These are phyloP conservation scores for Leptinotarsa haldemani DNA, from an alignment of 2,888 invertebrate genomes.

Conservation along the genomic window DNA sequence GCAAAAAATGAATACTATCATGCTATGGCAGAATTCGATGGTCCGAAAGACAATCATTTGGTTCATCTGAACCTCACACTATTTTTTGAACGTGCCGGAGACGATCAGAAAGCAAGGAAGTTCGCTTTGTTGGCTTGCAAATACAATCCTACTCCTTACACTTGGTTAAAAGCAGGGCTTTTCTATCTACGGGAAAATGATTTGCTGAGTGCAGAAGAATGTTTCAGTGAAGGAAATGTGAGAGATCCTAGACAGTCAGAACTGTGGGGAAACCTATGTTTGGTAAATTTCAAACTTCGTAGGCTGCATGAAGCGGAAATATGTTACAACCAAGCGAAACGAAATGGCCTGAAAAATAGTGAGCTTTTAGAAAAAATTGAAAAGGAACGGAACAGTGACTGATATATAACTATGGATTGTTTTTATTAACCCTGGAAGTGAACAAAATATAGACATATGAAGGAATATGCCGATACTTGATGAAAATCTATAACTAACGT, in stretches of 20 bases:
- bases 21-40: slow-evolving; percentile 56
- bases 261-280: slow-evolving; percentile 62
- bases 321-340: slow-evolving; percentile 60
- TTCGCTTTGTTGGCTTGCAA: slow-evolving; percentile 60
- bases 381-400: neutral
- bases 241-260: slow-evolving; percentile 60
- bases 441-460: too few species aligned
- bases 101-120: slow-evolving; percentile 58
- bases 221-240: slow-evolving; percentile 61
- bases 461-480: too few species aligned
- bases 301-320: slow-evolving; percentile 58
- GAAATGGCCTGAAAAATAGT: neutral
- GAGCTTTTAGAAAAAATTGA: neutral
- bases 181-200: slow-evolving; percentile 58
- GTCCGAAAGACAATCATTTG: slow-evolving; percentile 60
- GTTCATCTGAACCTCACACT: slow-evolving; percentile 57
- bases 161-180: slow-evolving; percentile 59
- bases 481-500: too few species aligned
- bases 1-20: slow-evolving; percentile 57
- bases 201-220: slow-evolving; percentile 62
- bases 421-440: too few species aligned
- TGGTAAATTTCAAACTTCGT: slow-evolving; percentile 60
- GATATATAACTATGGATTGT: neutral
- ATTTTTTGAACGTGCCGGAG: slow-evolving; percentile 51
- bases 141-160: slow-evolving; percentile 59